Base-by-base conservation (phyloP, 2,113 vertebrate species). In the Lynx canadensis region DNA sequence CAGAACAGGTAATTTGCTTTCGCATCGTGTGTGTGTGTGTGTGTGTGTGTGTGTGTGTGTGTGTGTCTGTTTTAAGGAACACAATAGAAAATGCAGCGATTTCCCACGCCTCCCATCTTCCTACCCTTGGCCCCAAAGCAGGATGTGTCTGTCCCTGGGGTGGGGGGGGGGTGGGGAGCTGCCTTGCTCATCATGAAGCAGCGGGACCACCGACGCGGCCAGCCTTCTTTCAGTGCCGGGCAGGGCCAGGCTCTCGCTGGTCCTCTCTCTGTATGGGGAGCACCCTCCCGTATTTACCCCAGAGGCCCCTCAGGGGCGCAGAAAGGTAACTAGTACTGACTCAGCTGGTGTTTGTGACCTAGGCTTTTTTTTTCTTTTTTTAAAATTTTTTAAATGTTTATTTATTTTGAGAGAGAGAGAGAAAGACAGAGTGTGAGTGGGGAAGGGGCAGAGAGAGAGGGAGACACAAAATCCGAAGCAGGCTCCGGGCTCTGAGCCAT, bases 1-100 rank as follows among this genome's bases (percentile, higher is more conserved):
- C 88, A 82, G 52, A 86, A 93, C 0, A 97, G 98, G 98, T 98
- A 81, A 97, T 41, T 48, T 78, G 5, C 52, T 94, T 88, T 66
- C n/a, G 11, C 85, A 3, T 33, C 2, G 21, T 6, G 1, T 25
- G 38, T 27, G 14, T 21, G 4, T 3, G 4, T 11, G 25, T 21
- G 4, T 36, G 18, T 4, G 38, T 4, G 78, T 27, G 27, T 63
- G 4, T 6, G 31, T 12, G 96, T 2, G 21, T n/a, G 38, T 0
- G 2, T 11, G 1, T 11, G 15, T 27, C 23, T 73, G 25, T 27
- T 38, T 29, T 45, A 23, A 60, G 41, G 60, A 21, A 29, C 14
- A 8, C 50, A 33, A 7, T 4, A 25, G 19, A 27, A 7, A 3
- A 15, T 5, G 48, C 57, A 16, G 14, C 5, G 7, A 10, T n/a